Conservation (phyloP, 1,140 invertebrate species). For the Alviniconcha marisindica region DNA sequence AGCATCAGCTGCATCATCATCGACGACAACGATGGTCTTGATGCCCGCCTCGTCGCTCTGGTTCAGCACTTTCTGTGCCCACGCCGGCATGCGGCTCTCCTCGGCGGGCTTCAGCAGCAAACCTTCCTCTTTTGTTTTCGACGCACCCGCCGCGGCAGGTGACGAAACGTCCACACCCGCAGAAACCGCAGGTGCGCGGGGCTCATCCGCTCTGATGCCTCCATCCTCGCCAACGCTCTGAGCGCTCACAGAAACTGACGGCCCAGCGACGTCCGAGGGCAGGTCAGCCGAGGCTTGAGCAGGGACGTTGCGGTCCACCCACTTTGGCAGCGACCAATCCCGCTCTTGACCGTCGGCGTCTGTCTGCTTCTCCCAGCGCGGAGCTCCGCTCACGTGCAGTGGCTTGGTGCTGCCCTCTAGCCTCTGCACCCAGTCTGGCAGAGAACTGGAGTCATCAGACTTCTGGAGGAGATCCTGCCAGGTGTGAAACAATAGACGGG, state of each 20-base stretch:
- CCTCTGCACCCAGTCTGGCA: constrained; percentile 23
- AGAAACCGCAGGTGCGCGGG: neutral
- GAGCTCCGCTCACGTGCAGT: neutral
- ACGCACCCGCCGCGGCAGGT: neutral
- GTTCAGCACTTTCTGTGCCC: constrained; percentile 42
- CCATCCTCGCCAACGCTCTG: no score
- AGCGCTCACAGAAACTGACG: no score
- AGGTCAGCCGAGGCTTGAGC: neutral
- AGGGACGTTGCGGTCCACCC: constrained; percentile 22
- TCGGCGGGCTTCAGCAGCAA: neutral
- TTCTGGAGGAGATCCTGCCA: constrained; percentile 27
- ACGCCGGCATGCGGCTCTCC: constrained; percentile 39
- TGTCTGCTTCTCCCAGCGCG: neutral
- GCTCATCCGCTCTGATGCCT: neutral
- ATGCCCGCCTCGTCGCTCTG: constrained; percentile 28
- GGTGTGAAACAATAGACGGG: no score
- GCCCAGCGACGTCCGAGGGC: neutral
- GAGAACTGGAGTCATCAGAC: neutral
- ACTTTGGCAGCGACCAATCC: constrained; percentile 33
- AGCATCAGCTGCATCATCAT: constrained; percentile 47
- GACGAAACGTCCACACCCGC: neutral
- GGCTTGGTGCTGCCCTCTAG: neutral
- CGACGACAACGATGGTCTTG: constrained; percentile 44
- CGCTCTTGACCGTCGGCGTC: neutral
- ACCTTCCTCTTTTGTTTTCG: neutral